Percentiles rank a stretch among this genome's conserved stretches.
Evolutionary conservation across 2,888 invertebrate species (phyloP).

Genomic region (Lasioglossum villosulum): DNA sequence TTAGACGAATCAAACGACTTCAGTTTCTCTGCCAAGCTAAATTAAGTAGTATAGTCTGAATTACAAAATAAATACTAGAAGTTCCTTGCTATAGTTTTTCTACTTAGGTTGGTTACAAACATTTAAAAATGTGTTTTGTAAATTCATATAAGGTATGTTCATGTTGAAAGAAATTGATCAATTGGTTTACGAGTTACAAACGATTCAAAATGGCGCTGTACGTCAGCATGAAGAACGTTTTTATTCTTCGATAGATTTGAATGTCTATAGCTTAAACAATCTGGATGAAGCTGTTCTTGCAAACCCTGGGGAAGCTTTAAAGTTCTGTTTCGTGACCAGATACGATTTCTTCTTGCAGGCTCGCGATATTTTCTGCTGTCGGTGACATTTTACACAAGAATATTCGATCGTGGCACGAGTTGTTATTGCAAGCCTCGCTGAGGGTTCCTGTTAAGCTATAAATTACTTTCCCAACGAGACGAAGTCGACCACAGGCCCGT

Average conservation of each 20-base stretch:
- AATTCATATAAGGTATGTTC: too few species aligned
- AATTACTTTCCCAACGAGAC: conserved; percentile 65
- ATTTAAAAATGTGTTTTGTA: too few species aligned
- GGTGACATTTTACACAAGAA: conserved; percentile 56
- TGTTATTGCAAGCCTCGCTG: conserved; percentile 61
- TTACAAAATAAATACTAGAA: too few species aligned
- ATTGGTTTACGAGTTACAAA: too few species aligned
- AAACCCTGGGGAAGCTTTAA: neutral
- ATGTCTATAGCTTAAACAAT: neutral
- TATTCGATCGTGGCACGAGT: conserved; percentile 53
- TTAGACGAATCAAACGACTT: too few species aligned
- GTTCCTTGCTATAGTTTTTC: too few species aligned
- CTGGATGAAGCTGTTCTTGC: neutral
- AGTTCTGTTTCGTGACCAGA: neutral
- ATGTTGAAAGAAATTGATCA: too few species aligned
- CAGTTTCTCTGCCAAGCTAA: too few species aligned
- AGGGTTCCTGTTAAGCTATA: conserved; percentile 56
- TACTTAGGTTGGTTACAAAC: too few species aligned
- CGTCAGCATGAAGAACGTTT: neutral
- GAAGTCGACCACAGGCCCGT: conserved; percentile 65
- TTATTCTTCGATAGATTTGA: neutral
- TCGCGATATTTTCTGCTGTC: conserved; percentile 47
- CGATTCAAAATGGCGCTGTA: too few species aligned
- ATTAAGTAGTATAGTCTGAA: too few species aligned
- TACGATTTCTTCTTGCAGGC: conserved; percentile 23